Conservation (phyloP, 2,797 vertebrate genomes). For the Acropternis orthonyx region DNA sequence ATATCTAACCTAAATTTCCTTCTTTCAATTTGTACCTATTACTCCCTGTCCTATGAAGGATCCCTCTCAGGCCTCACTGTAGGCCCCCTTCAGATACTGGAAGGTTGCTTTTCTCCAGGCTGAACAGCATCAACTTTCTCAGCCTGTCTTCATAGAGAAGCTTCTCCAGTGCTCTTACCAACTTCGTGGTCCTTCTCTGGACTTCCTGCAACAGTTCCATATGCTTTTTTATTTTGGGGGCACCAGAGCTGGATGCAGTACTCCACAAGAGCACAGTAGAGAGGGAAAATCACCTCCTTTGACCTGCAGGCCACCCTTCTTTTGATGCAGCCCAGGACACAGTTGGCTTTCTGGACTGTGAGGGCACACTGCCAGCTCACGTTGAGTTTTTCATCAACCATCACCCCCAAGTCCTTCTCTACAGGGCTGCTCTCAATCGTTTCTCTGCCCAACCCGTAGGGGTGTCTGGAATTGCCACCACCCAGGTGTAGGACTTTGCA, state of each 20-base stretch:
- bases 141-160: too few relatives aligned
- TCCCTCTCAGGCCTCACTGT: background rate
- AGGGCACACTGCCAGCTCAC: background rate
- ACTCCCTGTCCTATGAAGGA: background rate
- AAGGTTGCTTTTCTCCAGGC: background rate
- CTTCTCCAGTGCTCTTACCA: background rate
- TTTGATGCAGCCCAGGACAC: background rate
- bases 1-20: background rate
- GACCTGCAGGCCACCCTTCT: fast-evolving
- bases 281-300: background rate
- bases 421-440: background rate
- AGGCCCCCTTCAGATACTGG: background rate
- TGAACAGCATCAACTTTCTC: background rate
- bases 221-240: background rate
- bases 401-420: background rate
- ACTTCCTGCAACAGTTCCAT: background rate
- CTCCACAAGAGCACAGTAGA: background rate
- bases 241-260: background rate
- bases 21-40: background rate
- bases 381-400: background rate
- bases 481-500: background rate
- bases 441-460: background rate
- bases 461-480: background rate
- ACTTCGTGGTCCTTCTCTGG: background rate
- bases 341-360: background rate